A percentile compares a stretch with the other conserved stretches of the same genome.
These are phyloP conservation scores for Ondatra zibethicus DNA, from an alignment of 2,113 vertebrate species.

Conservation along the genomic window DNA sequence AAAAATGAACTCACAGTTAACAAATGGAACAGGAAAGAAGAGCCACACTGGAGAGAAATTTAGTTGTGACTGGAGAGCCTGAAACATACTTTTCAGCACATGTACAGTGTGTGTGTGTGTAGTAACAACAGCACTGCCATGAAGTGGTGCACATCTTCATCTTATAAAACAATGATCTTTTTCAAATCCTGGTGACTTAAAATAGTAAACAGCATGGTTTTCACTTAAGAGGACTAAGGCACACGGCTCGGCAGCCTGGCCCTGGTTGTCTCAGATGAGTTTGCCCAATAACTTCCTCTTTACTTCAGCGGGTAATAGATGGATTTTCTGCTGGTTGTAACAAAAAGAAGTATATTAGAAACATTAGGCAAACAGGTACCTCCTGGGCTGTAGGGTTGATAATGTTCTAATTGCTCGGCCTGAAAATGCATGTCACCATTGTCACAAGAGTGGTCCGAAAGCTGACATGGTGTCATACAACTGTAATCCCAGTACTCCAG, in stretches of 20 bases:
- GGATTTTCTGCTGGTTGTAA: slow-evolving; percentile 32
- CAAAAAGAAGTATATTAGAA: slow-evolving; percentile 36
- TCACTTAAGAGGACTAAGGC: background rate
- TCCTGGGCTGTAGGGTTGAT: background rate
- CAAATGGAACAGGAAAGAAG: background rate
- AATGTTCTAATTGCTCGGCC: background rate
- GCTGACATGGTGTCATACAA: too few species aligned
- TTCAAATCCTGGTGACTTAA: background rate
- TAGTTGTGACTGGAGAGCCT: background rate
- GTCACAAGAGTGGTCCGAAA: background rate
- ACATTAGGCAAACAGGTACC: background rate
- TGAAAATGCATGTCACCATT: background rate
- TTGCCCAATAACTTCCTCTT: slow-evolving; percentile 35
- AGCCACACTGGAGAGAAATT: background rate
- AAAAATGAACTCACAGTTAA: background rate
- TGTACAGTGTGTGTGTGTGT: too few species aligned
- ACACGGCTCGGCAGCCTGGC: background rate
- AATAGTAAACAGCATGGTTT: background rate
- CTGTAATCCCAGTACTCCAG: background rate
- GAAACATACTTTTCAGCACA: background rate
- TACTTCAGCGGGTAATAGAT: background rate
- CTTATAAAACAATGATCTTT: background rate
- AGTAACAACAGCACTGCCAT: background rate
- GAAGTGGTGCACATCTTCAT: background rate
- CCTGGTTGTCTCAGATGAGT: background rate